phyloP scores from a whole-genome alignment of 2,888 invertebrate species.

The Flexamia atlantica region DNA sequence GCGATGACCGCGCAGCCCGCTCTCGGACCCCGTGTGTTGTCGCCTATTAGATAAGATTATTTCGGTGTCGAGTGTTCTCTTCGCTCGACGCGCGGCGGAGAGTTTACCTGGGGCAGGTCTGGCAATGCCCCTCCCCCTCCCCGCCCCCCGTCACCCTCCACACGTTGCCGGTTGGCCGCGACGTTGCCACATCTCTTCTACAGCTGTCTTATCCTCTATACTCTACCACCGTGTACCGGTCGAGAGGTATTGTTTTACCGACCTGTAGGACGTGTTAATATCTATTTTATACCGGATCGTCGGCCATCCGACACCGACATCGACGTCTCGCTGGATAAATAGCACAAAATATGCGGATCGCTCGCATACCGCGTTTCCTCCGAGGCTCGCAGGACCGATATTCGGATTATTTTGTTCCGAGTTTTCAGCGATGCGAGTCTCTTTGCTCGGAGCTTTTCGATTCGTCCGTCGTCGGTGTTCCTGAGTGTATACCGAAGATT shows the following conservation, averaged over 20 bases:
- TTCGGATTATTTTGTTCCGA: too few species aligned
- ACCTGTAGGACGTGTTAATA: constrained; percentile 50
- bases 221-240: constrained; percentile 40
- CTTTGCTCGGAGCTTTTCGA: too few species aligned
- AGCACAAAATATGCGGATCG: constrained; percentile 29
- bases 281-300: constrained; percentile 24
- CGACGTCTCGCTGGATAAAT: neutral
- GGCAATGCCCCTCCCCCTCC: constrained; percentile 8
- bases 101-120: constrained; percentile 59
- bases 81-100: constrained; percentile 3
- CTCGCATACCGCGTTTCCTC: neutral
- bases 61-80: constrained; percentile 2
- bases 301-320: neutral
- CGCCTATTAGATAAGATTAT: constrained; percentile 33
- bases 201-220: constrained; percentile 51
- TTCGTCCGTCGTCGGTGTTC: too few species aligned
- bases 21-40: too few species aligned
- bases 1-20: too few species aligned
- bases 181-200: constrained; percentile 51
- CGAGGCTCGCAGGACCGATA: neutral
- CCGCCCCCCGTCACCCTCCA: neutral
- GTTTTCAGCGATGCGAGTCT: too few species aligned
- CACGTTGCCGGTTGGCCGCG: constrained; percentile 55
- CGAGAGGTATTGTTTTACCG: constrained; percentile 54
- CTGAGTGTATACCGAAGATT: too few species aligned